A percentile compares a stretch with the other conserved stretches of the same genome.
Evolutionary conservation across 2,797 vertebrate species (phyloP).

Genomic region (Margarornis squamiger): DNA sequence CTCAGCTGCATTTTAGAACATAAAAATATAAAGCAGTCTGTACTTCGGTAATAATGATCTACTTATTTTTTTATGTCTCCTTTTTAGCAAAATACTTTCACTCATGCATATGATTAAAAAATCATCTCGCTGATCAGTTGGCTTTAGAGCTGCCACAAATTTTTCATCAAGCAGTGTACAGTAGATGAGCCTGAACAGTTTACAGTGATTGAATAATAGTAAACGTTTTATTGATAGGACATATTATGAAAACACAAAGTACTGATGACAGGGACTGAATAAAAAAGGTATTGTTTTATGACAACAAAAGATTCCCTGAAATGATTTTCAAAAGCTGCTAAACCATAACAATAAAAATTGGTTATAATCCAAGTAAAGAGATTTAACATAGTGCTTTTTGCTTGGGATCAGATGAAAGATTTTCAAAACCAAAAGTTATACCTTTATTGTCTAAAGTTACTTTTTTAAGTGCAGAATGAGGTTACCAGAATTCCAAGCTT

Average conservation of each 20-base stretch:
- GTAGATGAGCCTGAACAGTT: not conserved
- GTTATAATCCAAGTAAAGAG: not conserved
- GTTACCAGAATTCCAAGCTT: not conserved
- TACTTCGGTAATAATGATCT: slow-evolving; percentile 14
- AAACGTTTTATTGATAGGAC: not conserved
- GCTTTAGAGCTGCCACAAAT: not conserved
- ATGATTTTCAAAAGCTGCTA: not conserved
- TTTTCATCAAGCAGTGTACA: not conserved
- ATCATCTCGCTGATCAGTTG: not conserved
- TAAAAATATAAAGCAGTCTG: slow-evolving; percentile 46
- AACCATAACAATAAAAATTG: not conserved
- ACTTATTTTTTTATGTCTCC: not conserved
- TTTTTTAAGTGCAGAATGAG: not conserved
- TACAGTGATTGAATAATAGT: not conserved
- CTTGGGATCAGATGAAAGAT: not conserved
- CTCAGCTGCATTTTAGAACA: slow-evolving; percentile 18
- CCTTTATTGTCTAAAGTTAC: not conserved
- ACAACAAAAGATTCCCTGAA: not conserved
- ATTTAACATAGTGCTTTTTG: not conserved
- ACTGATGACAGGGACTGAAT: not conserved
- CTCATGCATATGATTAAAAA: slow-evolving; percentile 11
- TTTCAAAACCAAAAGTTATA: not conserved
- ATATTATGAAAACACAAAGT: not conserved
- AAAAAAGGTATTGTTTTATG: not conserved
- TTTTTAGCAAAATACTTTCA: slow-evolving; percentile 27